Evolutionary conservation across 1,140 invertebrate species (phyloP).

Genomic region (Paracyclopina nana): DNA sequence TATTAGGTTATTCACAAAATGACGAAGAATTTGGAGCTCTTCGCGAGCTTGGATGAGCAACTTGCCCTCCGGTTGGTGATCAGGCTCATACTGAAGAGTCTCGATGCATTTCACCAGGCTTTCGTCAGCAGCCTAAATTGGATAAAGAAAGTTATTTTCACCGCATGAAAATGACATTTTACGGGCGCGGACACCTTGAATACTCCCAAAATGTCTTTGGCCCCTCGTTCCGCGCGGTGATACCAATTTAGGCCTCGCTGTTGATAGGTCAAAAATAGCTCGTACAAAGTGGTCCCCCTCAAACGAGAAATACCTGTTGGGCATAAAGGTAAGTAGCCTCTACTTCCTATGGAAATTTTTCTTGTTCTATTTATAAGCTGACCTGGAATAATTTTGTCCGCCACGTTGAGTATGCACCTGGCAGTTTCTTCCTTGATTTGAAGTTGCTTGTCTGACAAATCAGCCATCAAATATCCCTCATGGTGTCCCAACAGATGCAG

Average conservation of each 20-base stretch:
- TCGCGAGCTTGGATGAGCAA: no score
- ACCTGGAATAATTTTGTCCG: constrained; percentile 37
- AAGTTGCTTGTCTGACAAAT: constrained; percentile 33
- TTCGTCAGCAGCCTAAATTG: not conserved
- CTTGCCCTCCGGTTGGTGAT: not conserved
- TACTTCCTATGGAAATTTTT: not conserved
- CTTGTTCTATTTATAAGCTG: not conserved
- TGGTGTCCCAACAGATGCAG: constrained; percentile 39
- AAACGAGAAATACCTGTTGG: constrained; percentile 10
- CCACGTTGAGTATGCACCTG: constrained; percentile 38
- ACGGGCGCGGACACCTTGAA: not conserved
- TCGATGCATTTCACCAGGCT: not conserved
- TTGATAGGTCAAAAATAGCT: constrained; percentile 7
- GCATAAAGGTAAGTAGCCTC: not conserved
- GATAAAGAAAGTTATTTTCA: not conserved
- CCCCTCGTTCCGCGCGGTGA: not conserved
- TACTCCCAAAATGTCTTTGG: not conserved
- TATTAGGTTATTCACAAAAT: no score
- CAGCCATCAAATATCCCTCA: constrained; percentile 33
- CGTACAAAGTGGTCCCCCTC: constrained; percentile 11
- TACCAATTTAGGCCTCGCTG: constrained; percentile 13
- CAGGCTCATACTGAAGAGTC: not conserved
- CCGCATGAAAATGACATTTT: not conserved
- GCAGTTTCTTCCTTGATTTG: constrained; percentile 40
- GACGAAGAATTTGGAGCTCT: no score